A percentile compares a stretch with the other conserved stretches of the same genome.
These are phyloP conservation scores for Carabus problematicus DNA, from an alignment of 2,888 invertebrate species.

Conservation along the genomic window DNA sequence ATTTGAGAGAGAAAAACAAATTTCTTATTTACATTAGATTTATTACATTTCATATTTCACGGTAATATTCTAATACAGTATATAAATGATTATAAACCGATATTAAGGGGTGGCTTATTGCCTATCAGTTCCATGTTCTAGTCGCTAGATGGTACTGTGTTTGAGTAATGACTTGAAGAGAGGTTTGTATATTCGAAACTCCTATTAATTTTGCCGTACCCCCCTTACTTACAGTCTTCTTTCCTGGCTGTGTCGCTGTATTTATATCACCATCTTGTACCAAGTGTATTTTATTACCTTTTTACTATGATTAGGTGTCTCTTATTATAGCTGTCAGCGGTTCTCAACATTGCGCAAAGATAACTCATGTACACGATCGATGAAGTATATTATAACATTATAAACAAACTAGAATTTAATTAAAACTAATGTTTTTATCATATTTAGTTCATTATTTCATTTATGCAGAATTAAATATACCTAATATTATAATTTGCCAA, in stretches of 20 bases:
- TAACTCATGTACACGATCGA: too few relatives aligned
- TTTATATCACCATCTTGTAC: slow-evolving; percentile 44
- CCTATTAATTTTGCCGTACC: slow-evolving; percentile 24
- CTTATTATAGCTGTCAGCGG: slow-evolving; percentile 45
- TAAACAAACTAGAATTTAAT: too few relatives aligned
- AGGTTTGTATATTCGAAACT: slow-evolving; percentile 11
- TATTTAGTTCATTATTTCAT: too few relatives aligned
- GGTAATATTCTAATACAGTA: neutral
- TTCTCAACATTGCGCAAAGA: neutral
- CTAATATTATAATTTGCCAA: too few relatives aligned
- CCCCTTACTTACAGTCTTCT: slow-evolving; percentile 12
- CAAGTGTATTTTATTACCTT: slow-evolving; percentile 54
- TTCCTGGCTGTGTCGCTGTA: slow-evolving; percentile 29
- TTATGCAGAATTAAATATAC: too few relatives aligned
- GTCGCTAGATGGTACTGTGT: slow-evolving; percentile 1
- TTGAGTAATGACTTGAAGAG: slow-evolving; percentile 4
- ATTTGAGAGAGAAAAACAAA: too few relatives aligned
- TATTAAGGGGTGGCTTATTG: neutral
- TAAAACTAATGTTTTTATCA: too few relatives aligned
- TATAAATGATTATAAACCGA: slow-evolving; percentile 3
- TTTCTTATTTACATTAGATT: too few relatives aligned
- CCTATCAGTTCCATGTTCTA: neutral
- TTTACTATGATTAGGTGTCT: slow-evolving; percentile 52
- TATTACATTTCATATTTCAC: too few relatives aligned
- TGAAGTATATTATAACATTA: too few relatives aligned